A percentile compares a stretch with the other conserved stretches of the same genome.
Evolutionary conservation across 2,113 vertebrate genomes (phyloP).

Genomic region (Aegithalos caudatus): DNA sequence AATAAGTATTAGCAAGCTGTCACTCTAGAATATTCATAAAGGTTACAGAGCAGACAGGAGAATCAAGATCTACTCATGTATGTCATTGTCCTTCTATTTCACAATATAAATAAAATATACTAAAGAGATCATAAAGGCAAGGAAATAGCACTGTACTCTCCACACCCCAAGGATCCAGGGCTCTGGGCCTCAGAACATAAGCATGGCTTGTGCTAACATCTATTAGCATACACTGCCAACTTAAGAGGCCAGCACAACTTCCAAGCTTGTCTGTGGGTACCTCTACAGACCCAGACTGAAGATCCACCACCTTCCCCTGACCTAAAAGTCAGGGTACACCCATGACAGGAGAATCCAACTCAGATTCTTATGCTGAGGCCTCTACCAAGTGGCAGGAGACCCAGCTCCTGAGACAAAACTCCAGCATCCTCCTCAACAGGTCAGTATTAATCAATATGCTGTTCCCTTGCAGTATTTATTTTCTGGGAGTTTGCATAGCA

Average conservation of each 20-base stretch:
- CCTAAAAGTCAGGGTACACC: not conserved
- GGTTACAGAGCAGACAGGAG: not conserved
- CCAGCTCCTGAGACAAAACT: not conserved
- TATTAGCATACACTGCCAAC: not conserved
- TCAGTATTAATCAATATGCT: not conserved
- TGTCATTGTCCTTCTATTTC: not conserved
- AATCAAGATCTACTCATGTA: not conserved
- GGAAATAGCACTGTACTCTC: not conserved
- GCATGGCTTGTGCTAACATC: not conserved
- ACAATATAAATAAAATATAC: not conserved
- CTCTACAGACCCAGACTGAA: not conserved
- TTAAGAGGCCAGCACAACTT: not conserved
- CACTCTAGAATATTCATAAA: not conserved
- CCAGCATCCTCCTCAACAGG: not conserved
- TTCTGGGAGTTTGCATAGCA: not conserved
- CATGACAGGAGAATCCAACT: not conserved
- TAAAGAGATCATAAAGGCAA: not conserved
- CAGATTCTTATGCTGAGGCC: rapidly evolving
- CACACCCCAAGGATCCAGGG: not conserved
- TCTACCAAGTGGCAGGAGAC: not conserved
- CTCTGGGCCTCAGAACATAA: not conserved
- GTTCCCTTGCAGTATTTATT: not conserved
- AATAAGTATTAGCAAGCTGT: not conserved
- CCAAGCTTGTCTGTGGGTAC: not conserved
- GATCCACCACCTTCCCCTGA: not conserved